A percentile compares a stretch with the other conserved stretches of the same genome.
These are phyloP conservation scores for Butastur rufipennis DNA, from an alignment of 2,113 vertebrate species.

Conservation along the genomic window DNA sequence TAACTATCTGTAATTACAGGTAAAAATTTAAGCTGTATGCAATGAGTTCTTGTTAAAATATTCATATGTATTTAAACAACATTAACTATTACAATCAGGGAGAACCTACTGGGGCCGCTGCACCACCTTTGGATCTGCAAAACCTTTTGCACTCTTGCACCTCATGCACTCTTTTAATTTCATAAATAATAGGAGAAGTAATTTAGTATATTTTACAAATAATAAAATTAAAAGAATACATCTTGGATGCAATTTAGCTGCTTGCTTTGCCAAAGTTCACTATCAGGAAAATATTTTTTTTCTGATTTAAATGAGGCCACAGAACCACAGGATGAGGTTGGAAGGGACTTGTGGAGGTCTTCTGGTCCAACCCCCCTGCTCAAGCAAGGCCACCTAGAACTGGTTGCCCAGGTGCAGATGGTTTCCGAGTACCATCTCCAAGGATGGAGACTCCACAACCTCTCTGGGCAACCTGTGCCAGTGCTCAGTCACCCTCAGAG, in stretches of 20 bases:
- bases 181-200: neutral
- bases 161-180: neutral
- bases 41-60: neutral
- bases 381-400: neutral
- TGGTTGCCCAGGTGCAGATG: neutral
- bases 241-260: neutral
- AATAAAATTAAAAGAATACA: neutral
- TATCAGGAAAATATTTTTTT: neutral
- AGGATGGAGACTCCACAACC: neutral
- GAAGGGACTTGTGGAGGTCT: neutral
- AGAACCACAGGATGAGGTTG: neutral
- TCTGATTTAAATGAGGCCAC: neutral
- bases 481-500: neutral
- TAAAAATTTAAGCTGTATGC: neutral
- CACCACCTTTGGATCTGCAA: neutral
- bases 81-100: neutral
- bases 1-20: neutral
- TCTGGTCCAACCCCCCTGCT: neutral
- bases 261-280: neutral
- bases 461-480: neutral
- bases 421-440: neutral
- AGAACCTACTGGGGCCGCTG: neutral
- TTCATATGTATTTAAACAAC: neutral
- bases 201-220: neutral
- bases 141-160: neutral